These are phyloP conservation scores for Dolichoris vasculosae DNA, from an alignment of 1,140 invertebrate genomes.

Conservation along the genomic window DNA sequence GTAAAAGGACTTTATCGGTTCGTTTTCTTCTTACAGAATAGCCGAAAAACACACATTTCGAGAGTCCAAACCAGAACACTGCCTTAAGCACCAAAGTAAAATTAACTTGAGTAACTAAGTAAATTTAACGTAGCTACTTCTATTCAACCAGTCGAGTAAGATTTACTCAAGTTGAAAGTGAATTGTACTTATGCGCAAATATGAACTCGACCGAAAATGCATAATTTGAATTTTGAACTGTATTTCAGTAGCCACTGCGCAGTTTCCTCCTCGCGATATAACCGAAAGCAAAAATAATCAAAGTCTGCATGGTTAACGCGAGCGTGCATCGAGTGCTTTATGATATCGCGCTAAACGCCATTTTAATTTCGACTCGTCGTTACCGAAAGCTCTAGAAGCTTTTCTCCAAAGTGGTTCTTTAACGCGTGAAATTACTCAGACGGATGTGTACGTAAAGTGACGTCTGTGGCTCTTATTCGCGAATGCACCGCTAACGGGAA, in stretches of 20 bases:
- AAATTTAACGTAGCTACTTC: neutral
- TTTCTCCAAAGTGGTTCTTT: neutral
- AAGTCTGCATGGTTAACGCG: too few relatives aligned
- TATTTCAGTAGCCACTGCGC: neutral
- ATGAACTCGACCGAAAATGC: neutral
- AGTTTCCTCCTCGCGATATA: neutral
- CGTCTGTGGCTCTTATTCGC: too few relatives aligned
- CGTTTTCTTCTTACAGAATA: too few relatives aligned
- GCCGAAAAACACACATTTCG: too few relatives aligned
- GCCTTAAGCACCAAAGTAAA: neutral
- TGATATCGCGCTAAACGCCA: neutral
- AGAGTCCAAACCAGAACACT: too few relatives aligned
- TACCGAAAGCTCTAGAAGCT: neutral
- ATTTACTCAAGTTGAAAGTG: neutral
- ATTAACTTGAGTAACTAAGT: neutral
- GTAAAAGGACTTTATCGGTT: too few relatives aligned
- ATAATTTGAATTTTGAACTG: neutral
- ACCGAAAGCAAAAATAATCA: neutral
- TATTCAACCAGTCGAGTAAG: neutral
- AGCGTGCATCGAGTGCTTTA: neutral
- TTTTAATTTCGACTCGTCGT: neutral
- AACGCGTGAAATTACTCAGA: neutral
- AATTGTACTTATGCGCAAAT: neutral
- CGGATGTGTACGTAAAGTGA: neutral
- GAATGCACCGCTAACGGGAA: neutral